Percentiles rank a stretch among this genome's conserved stretches.
Conservation (phyloP, 1,140 invertebrate species). For the Phenacoccus solenopsis region DNA sequence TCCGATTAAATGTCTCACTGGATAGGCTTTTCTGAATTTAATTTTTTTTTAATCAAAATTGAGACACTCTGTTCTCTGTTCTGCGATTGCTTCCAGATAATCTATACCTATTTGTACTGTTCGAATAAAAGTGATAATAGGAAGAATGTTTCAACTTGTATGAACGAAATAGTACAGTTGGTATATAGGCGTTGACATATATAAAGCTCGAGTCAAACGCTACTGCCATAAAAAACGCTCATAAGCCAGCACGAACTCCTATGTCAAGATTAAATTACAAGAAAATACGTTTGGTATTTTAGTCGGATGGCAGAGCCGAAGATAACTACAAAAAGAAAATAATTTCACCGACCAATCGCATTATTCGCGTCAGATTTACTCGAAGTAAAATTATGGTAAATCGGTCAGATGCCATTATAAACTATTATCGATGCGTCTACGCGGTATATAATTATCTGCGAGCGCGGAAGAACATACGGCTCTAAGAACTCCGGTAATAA, state of each 20-base stretch:
- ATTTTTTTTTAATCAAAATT: too few species aligned
- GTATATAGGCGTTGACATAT: too few species aligned
- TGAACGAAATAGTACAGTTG: too few species aligned
- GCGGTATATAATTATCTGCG: neutral
- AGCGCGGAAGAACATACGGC: neutral
- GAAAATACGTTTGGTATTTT: neutral
- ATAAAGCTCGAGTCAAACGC: too few species aligned
- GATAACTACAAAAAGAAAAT: neutral
- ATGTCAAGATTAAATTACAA: neutral
- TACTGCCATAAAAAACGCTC: neutral
- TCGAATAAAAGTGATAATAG: too few species aligned
- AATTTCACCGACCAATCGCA: neutral
- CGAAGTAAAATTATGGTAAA: neutral
- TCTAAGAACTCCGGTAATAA: neutral
- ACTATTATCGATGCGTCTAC: neutral
- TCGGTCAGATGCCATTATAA: conserved; percentile 1
- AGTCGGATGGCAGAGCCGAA: neutral
- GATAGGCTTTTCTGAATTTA: too few species aligned
- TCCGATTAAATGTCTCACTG: too few species aligned
- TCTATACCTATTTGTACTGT: too few species aligned
- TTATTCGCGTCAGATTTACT: neutral
- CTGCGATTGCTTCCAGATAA: too few species aligned
- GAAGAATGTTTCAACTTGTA: too few species aligned
- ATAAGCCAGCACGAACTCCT: neutral
- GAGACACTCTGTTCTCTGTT: too few species aligned